Base-by-base conservation (phyloP, 2,888 invertebrate species). In the Mythimna pallens region DNA sequence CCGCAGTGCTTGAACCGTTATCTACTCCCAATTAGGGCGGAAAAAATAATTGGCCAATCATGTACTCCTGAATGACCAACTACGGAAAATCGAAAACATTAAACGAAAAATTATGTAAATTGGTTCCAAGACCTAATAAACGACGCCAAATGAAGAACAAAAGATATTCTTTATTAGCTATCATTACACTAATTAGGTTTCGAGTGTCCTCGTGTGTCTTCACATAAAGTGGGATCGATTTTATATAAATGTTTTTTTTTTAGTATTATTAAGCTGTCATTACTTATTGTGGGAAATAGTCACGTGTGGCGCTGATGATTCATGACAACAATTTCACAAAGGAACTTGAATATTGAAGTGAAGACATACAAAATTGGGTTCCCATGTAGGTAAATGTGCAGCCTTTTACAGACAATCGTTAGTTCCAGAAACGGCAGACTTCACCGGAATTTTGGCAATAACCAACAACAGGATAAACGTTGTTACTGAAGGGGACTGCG, bases 151-250 rank as follows among this genome's bases (percentile, higher is more conserved):
- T 25, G 59, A 63, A 65, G 59, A 34, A 73, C n/a, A 62, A 36
- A 67, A 68, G 30, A 40, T 34, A 54, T 66, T 68, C 30, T 70
- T 66, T 12, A 73, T 74, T 62, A 61, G 57, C 40, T 30, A 58
- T 72, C 55, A 73, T 78, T 81, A 74, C 52, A 73, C 43, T 71
- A 71, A 76, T 77, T 71, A 76, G 58, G 55, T 65, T 65, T n/a
- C 36, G 34, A 57, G 62, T 52, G 76, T 70, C 85, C 81, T 82
- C 70, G 78, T 52, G 40, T 47, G 54, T 47, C 25, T 57, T 57
- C 67, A 67, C 12, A 55, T 69, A 68, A 66, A 59, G 10, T 58
- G 30, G 43, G 30, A 83, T 83, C 83, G 72, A 85, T 85, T 81
- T 52, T 50, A 59, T 36, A 54, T 22, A 70, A 63, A 40, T 14